Conservation (phyloP, 2,113 vertebrate species). For the Melanerpes formicivorus region DNA sequence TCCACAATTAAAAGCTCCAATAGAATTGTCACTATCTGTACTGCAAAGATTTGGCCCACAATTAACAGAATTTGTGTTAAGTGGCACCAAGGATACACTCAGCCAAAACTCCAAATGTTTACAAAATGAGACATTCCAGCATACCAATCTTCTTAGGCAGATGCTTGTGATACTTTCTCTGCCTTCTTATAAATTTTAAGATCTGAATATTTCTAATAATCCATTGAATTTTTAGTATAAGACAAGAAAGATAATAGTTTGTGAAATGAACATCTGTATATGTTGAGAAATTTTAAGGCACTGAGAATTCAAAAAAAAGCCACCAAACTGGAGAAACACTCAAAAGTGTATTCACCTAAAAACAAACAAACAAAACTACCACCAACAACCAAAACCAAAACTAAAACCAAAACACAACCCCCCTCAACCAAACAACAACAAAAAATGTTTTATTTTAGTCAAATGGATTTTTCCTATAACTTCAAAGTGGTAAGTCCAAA, state of each 20-base stretch:
- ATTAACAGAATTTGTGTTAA: not conserved
- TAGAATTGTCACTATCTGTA: not conserved
- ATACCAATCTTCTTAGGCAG: not conserved
- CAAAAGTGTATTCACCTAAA: not conserved
- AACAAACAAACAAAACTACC: too few species aligned
- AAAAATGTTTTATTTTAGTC: not conserved
- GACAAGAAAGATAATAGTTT: not conserved
- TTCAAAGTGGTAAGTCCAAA: constrained; percentile 34
- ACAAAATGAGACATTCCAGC: not conserved
- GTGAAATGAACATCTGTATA: not conserved
- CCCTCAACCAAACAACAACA: not conserved
- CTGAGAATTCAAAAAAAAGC: constrained; percentile 23
- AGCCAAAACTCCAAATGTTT: not conserved
- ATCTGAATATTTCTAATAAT: not conserved
- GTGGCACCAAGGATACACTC: not conserved
- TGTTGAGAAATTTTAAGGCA: not conserved
- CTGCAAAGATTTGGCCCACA: not conserved
- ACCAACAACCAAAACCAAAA: too few species aligned
- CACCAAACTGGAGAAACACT: not conserved
- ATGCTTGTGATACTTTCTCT: not conserved
- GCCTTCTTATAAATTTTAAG: not conserved
- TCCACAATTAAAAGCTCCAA: not conserved
- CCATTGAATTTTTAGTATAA: not conserved
- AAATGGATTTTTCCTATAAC: not conserved
- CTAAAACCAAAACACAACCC: too few species aligned